A percentile compares a stretch with the other conserved stretches of the same genome.
Conservation (phyloP, 2,888 invertebrate genomes). For the Mellilla xanthometata region DNA sequence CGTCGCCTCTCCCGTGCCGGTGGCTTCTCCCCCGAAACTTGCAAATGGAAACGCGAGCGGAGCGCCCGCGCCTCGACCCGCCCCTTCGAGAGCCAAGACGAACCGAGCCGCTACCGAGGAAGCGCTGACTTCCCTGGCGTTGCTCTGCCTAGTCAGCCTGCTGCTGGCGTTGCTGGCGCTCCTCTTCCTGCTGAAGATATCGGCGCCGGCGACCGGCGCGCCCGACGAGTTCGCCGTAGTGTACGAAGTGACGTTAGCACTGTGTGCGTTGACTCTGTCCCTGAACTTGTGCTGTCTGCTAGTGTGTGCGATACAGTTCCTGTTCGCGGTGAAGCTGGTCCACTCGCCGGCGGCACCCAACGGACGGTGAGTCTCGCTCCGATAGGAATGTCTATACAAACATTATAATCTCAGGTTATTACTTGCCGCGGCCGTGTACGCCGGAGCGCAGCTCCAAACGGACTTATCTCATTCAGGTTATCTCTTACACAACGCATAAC, state of each 20-base stretch:
- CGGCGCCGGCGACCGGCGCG: slow-evolving; percentile 84
- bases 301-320: slow-evolving; percentile 96
- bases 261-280: slow-evolving; percentile 94
- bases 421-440: slow-evolving; percentile 41
- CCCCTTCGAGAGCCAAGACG: slow-evolving; percentile 57
- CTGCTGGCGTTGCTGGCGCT: slow-evolving; percentile 92
- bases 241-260: slow-evolving; percentile 94
- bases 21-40: slow-evolving; percentile 70
- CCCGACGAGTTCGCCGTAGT: slow-evolving; percentile 93
- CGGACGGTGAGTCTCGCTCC: slow-evolving; percentile 78
- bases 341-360: slow-evolving; percentile 92
- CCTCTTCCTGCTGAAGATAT: slow-evolving; percentile 92
- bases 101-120: slow-evolving; percentile 81
- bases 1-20: slow-evolving; percentile 54
- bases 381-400: slow-evolving; percentile 47
- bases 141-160: slow-evolving; percentile 93
- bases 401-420: slow-evolving; percentile 56
- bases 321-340: slow-evolving; percentile 95
- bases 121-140: slow-evolving; percentile 92
- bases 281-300: slow-evolving; percentile 95
- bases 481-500: slow-evolving; percentile 66
- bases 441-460: slow-evolving; percentile 45
- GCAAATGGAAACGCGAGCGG: slow-evolving; percentile 83
- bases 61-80: slow-evolving; percentile 54
- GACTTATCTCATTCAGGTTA: slow-evolving; percentile 67